Evolutionary conservation across 2,888 invertebrate genomes (phyloP).

Genomic region (Netelia fuscicornis): DNA sequence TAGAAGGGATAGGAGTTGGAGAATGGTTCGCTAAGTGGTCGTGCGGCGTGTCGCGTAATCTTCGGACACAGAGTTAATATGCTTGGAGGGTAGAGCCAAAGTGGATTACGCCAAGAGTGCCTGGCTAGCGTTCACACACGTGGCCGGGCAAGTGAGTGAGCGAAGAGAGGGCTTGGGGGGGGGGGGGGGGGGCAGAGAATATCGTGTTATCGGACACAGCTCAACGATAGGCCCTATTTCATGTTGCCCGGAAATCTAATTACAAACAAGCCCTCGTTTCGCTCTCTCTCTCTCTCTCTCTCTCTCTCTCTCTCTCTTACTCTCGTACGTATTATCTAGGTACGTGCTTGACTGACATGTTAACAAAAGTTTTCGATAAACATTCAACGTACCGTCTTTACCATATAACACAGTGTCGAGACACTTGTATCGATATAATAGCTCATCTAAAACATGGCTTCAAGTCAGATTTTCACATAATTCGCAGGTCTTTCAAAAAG

Average conservation of each 20-base stretch:
- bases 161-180: conserved; percentile 26
- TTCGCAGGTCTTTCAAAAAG: neutral
- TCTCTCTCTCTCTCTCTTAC: conserved; percentile 3
- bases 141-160: conserved; percentile 46
- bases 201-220: conserved; percentile 70
- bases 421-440: neutral
- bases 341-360: neutral
- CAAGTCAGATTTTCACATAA: neutral
- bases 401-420: neutral
- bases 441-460: neutral
- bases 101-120: conserved; percentile 70
- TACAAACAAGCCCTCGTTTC: conserved; percentile 62
- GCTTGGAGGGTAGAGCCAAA: conserved; percentile 71
- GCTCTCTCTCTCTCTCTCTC: neutral
- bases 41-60: conserved; percentile 72
- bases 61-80: conserved; percentile 71
- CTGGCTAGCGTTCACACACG: conserved; percentile 58
- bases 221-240: conserved; percentile 68
- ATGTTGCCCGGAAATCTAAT: conserved; percentile 66
- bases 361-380: neutral
- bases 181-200: conserved; percentile 47
- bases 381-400: neutral
- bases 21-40: conserved; percentile 69
- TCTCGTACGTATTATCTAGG: neutral
- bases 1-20: conserved; percentile 25